A percentile compares a stretch with the other conserved stretches of the same genome.
Evolutionary conservation across 2,888 invertebrate genomes (phyloP).

Genomic region (Drosophila algonquin): DNA sequence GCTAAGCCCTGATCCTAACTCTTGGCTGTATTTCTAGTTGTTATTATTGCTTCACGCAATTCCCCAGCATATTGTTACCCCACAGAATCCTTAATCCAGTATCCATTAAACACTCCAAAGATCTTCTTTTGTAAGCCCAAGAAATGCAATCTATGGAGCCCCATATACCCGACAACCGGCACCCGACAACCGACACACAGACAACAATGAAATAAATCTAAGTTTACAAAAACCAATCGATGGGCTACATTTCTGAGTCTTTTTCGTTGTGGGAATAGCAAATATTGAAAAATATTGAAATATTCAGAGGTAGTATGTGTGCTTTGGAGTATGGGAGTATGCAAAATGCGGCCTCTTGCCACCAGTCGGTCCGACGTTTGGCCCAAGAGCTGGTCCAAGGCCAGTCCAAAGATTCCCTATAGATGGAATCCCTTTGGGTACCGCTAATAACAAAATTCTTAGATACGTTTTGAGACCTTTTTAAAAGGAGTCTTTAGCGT

Average conservation of each 20-base stretch:
- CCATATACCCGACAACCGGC: not conserved
- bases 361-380: no score
- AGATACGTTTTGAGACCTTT: slow-evolving; percentile 28
- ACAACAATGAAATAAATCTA: slow-evolving; percentile 40
- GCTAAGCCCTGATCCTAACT: slow-evolving; percentile 28
- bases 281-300: no score
- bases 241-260: not conserved
- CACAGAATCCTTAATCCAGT: no score
- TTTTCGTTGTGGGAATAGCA: not conserved
- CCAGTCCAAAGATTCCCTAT: not conserved
- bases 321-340: no score
- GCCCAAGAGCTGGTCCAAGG: not conserved
- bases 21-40: slow-evolving; percentile 41
- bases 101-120: slow-evolving; percentile 3
- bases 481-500: slow-evolving; percentile 35
- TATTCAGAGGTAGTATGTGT: no score
- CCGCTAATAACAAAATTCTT: not conserved
- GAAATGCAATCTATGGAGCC: slow-evolving; percentile 2
- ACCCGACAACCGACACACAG: not conserved
- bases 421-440: no score
- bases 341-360: no score
- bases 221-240: slow-evolving; percentile 38
- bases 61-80: slow-evolving; percentile 17
- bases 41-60: slow-evolving; percentile 50
- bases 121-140: slow-evolving; percentile 23